These are phyloP conservation scores for Bergia puertoricense DNA, from an alignment of 92 coral and sea anemone genomes.

Conservation along the genomic window DNA sequence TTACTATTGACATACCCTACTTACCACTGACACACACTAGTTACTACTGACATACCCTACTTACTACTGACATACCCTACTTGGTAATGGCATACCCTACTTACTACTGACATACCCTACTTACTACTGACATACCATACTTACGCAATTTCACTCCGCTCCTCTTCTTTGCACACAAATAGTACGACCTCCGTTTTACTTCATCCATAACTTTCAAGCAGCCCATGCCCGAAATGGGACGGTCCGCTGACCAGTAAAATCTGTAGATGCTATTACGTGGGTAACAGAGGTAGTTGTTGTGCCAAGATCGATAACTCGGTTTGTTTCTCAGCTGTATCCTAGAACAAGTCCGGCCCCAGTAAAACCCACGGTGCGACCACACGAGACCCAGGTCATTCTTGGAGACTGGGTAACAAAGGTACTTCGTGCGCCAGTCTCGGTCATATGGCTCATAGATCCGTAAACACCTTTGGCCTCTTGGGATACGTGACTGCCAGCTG, in stretches of 20 bases:
- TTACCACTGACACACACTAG: too few relatives aligned
- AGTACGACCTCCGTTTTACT: background rate
- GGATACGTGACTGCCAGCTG: slow-evolving; percentile 6
- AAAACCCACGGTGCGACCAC: background rate
- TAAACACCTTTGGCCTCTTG: background rate
- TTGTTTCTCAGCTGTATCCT: background rate
- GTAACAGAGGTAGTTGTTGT: slow-evolving; percentile 12
- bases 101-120: background rate
- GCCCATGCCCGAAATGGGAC: background rate
- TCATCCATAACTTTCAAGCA: slow-evolving; percentile 6
- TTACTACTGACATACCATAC: background rate
- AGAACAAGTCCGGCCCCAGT: background rate
- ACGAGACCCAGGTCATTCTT: slow-evolving; percentile 10
- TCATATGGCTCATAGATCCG: slow-evolving; percentile 10
- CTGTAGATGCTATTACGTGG: background rate
- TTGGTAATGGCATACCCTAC: background rate
- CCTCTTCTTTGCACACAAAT: slow-evolving; percentile 17
- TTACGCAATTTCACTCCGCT: slow-evolving; percentile 3
- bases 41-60: background rate
- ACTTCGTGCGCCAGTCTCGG: background rate
- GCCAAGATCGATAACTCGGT: background rate
- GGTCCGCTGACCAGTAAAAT: slow-evolving; percentile 4
- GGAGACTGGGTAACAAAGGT: slow-evolving; percentile 10
- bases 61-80: background rate
- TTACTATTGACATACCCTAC: too few relatives aligned